Evolutionary conservation across 2,797 vertebrate genomes (phyloP).

Genomic region (Ctenosaura bakeri): DNA sequence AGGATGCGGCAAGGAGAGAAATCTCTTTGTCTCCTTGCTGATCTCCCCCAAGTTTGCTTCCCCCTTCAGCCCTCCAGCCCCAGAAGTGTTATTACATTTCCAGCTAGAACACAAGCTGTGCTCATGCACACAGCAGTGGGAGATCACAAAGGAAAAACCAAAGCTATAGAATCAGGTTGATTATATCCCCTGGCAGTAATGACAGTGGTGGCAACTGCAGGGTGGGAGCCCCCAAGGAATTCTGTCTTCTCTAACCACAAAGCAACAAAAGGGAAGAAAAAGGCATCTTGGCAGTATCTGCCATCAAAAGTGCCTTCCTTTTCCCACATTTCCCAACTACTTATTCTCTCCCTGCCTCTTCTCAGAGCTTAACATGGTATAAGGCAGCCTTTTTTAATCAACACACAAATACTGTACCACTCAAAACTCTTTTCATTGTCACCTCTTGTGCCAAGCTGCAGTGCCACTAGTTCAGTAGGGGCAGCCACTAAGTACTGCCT

Average conservation of each 20-base stretch:
- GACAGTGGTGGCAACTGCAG: conserved; percentile 3
- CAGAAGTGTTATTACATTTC: conserved; percentile 39
- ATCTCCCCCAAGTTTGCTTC: conserved; percentile 53
- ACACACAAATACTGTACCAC: rapidly evolving
- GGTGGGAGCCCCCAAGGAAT: conserved; percentile 13
- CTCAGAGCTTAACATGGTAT: background rate
- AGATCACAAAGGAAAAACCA: conserved; percentile 4
- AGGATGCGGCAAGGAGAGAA: conserved; percentile 38
- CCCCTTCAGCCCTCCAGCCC: background rate
- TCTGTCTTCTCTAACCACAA: conserved; percentile 34
- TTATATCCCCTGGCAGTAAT: conserved; percentile 25
- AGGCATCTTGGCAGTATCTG: conserved; percentile 20
- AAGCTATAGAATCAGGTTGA: conserved; percentile 18
- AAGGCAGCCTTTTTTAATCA: background rate
- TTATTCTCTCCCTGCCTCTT: conserved; percentile 7
- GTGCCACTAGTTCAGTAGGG: rapidly evolving
- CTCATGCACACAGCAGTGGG: background rate
- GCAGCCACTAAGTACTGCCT: background rate
- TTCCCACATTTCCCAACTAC: conserved; percentile 35
- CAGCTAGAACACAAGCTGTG: conserved; percentile 25
- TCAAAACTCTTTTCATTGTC: conserved; percentile 23
- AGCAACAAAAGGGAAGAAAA: background rate
- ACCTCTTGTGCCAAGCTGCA: rapidly evolving
- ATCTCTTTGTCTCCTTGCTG: conserved; percentile 33
- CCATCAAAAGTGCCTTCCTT: conserved; percentile 22